Percentiles rank a stretch among this genome's conserved stretches.
Evolutionary conservation across 2,888 invertebrate genomes (phyloP).

Genomic region (Ophion costatus): DNA sequence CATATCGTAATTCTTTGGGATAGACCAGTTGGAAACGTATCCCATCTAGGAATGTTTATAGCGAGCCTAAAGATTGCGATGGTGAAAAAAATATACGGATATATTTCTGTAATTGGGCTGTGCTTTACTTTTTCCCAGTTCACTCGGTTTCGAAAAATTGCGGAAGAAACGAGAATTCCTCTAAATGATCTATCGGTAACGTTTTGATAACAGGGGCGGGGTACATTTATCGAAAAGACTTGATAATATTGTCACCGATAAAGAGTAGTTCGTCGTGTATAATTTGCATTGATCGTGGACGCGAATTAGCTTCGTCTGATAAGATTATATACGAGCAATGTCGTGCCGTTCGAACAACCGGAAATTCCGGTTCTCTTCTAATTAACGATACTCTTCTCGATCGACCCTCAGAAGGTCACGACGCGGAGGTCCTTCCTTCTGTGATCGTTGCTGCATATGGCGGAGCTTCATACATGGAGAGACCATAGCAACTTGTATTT

Average conservation of each 20-base stretch:
- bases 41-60: background rate
- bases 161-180: background rate
- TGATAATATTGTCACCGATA: background rate
- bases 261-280: background rate
- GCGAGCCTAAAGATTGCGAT: background rate
- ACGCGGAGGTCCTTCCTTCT: conserved; percentile 4
- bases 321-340: conserved; percentile 29
- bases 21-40: background rate
- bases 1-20: background rate
- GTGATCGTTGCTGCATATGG: background rate
- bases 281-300: conserved; percentile 9
- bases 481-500: background rate
- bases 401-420: conserved; percentile 34
- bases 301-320: background rate
- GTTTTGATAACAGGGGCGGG: background rate
- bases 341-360: conserved; percentile 40
- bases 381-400: conserved; percentile 27
- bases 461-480: background rate
- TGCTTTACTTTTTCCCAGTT: background rate
- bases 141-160: background rate
- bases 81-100: background rate
- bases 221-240: background rate
- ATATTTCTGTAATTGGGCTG: too few relatives aligned
- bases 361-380: conserved; percentile 53
- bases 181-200: too few relatives aligned